phyloP scores from a whole-genome alignment of 2,888 invertebrate genomes.

The Pseudococcus longispinus region DNA sequence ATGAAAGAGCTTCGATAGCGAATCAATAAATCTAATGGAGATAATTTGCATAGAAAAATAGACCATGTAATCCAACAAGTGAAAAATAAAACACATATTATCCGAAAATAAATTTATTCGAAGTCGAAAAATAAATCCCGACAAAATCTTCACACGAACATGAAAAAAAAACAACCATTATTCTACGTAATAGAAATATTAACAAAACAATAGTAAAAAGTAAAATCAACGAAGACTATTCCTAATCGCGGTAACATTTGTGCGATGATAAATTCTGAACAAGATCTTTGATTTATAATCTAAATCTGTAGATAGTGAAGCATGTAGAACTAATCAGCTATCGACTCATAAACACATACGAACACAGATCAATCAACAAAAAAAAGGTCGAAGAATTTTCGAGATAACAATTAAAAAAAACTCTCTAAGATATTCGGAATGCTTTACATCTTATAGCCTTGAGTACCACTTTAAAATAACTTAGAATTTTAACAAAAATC shows the following conservation, averaged over 20 bases:
- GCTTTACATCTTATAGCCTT: not conserved
- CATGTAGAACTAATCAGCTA: not conserved
- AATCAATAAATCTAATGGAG: too few species aligned
- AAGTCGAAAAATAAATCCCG: not conserved
- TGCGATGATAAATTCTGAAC: not conserved
- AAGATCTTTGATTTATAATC: not conserved
- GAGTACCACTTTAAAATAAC: not conserved
- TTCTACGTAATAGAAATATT: not conserved
- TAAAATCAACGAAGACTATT: not conserved
- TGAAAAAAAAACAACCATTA: not conserved
- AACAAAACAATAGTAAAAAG: not conserved
- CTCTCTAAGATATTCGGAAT: not conserved
- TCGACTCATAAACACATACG: not conserved
- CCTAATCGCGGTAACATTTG: conserved; percentile 33
- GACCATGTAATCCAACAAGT: not conserved
- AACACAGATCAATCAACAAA: not conserved
- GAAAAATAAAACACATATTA: not conserved
- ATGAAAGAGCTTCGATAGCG: too few species aligned
- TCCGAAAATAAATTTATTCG: not conserved
- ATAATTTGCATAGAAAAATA: not conserved
- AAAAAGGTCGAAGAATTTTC: not conserved
- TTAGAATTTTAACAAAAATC: conserved; percentile 19
- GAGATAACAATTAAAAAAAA: not conserved
- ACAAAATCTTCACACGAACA: not conserved
- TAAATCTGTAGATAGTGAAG: not conserved